These are phyloP conservation scores for Drosophila infuscata DNA, from an alignment of 2,888 invertebrate species.

Conservation along the genomic window DNA sequence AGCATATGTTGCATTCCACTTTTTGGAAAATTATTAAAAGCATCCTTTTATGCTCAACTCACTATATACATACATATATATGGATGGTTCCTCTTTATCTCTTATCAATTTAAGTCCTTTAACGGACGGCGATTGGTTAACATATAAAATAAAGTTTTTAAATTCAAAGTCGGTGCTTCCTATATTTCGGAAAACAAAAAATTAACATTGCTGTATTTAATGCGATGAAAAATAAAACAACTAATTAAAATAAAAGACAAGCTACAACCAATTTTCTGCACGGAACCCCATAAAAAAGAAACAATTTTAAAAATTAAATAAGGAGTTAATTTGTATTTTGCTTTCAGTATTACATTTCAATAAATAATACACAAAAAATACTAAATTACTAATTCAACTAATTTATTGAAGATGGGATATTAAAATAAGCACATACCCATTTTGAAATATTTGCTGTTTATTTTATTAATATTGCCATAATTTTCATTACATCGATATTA, in stretches of 20 bases:
- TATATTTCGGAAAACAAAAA: not conserved
- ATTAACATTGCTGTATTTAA: not conserved
- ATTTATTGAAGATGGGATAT: not conserved
- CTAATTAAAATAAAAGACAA: not conserved
- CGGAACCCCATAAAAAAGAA: not conserved
- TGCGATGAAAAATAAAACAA: not conserved
- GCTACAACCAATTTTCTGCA: not conserved
- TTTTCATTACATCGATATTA: not conserved
- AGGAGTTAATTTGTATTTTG: accelerated
- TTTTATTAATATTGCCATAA: not conserved
- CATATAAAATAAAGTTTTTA: not conserved
- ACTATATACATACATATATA: not conserved
- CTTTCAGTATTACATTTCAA: not conserved
- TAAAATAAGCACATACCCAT: not conserved
- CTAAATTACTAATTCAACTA: not conserved
- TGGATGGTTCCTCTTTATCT: too few species aligned
- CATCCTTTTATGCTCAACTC: not conserved
- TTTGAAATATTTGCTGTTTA: not conserved
- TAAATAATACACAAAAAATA: not conserved
- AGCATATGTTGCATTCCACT: slow-evolving; percentile 1
- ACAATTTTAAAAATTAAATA: not conserved
- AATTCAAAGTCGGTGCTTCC: not conserved
- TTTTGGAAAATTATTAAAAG: not conserved
- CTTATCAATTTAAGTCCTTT: not conserved
- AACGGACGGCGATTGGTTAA: not conserved